phyloP scores from a whole-genome alignment of 1,140 invertebrate species.

The Triops cancriformis region DNA sequence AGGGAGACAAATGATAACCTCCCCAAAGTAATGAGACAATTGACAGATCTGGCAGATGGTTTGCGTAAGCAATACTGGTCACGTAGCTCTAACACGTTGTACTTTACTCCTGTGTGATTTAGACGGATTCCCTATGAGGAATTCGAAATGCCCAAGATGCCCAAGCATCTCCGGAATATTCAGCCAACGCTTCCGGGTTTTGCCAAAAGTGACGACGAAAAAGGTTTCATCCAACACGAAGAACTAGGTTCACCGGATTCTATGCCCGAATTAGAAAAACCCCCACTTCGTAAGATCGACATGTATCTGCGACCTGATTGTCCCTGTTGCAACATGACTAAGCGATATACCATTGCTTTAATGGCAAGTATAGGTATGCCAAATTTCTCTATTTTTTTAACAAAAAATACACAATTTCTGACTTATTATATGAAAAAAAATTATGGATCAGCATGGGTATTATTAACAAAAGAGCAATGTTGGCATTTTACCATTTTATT shows the following conservation, averaged over 20 bases:
- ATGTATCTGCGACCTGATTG: constrained; percentile 78
- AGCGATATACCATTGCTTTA: constrained; percentile 77
- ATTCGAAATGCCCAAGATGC: constrained; percentile 28
- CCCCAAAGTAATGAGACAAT: not conserved
- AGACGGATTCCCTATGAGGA: constrained; percentile 22
- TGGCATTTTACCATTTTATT: constrained; percentile 18
- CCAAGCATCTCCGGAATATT: constrained; percentile 25
- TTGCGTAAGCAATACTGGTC: not conserved
- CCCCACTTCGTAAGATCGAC: constrained; percentile 75
- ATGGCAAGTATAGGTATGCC: constrained; percentile 65
- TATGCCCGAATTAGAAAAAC: constrained; percentile 48
- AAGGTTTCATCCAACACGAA: constrained; percentile 31
- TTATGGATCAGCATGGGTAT: no score
- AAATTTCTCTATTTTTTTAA: not conserved
- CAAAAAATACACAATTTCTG: no score
- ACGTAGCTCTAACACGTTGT: not conserved
- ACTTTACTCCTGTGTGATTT: not conserved
- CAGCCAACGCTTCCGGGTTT: constrained; percentile 23
- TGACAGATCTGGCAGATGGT: not conserved
- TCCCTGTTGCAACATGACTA: constrained; percentile 64
- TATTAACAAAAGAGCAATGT: no score
- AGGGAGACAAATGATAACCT: not conserved
- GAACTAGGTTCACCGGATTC: constrained; percentile 34
- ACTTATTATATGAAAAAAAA: no score
- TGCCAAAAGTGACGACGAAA: constrained; percentile 33